phyloP scores from a whole-genome alignment of 2,113 vertebrate genomes.

The Grallaria varia region DNA sequence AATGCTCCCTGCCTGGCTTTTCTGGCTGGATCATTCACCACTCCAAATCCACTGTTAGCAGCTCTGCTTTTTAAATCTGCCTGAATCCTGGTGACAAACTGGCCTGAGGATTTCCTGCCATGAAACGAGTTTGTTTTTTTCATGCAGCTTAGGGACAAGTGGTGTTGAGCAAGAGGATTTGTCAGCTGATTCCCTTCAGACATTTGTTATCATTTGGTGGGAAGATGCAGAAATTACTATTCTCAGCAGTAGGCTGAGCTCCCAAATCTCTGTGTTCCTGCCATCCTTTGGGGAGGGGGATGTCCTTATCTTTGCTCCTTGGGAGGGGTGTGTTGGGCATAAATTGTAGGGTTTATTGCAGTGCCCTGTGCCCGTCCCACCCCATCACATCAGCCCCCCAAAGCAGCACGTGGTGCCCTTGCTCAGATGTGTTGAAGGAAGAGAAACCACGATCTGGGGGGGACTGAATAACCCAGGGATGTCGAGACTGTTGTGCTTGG shows the following conservation, averaged over 20 bases:
- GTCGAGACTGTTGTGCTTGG: neutral
- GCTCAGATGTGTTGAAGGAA: neutral
- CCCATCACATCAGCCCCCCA: neutral
- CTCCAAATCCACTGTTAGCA: neutral
- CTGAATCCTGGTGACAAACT: slow-evolving; percentile 36
- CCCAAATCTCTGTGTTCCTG: neutral
- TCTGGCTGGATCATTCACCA: neutral
- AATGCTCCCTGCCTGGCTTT: neutral
- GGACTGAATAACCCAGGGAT: neutral
- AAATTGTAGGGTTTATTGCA: neutral
- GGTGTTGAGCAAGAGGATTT: slow-evolving; percentile 52
- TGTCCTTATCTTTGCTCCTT: neutral
- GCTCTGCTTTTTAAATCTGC: neutral
- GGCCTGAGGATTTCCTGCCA: slow-evolving; percentile 53
- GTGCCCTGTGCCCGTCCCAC: neutral
- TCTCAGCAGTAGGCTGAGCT: neutral
- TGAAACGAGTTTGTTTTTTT: slow-evolving; percentile 44
- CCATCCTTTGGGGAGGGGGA: neutral
- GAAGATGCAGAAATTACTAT: slow-evolving; percentile 33
- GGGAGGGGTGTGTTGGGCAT: neutral
- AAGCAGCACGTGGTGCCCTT: neutral
- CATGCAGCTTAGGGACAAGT: neutral
- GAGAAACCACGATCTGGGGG: neutral
- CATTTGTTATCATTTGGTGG: slow-evolving; percentile 30
- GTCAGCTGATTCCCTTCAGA: slow-evolving; percentile 42